Evolutionary conservation across 2,113 vertebrate genomes (phyloP).

Genomic region (Chinchilla lanigera): DNA sequence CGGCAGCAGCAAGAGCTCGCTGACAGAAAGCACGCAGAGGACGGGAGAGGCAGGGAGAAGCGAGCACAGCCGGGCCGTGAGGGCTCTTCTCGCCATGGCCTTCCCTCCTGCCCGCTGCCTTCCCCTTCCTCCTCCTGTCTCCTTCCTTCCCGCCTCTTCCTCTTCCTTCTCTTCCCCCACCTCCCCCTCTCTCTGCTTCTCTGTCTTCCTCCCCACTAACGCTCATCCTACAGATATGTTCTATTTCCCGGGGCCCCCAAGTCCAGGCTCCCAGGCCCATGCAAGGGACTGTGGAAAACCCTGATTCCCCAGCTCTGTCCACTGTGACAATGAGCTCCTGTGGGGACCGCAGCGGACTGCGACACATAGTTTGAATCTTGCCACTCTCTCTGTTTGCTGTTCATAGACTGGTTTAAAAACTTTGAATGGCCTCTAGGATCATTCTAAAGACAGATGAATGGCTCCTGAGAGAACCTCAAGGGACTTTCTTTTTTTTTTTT

Average conservation of each 20-base stretch:
- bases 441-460: constrained; percentile 5
- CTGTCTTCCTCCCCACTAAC: not conserved
- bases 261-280: not conserved
- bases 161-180: not conserved
- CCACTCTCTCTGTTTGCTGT: constrained; percentile 63
- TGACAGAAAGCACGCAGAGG: not conserved
- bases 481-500: no score
- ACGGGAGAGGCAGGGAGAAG: not conserved
- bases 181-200: not conserved
- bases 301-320: constrained; percentile 29
- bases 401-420: constrained; percentile 18
- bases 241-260: not conserved
- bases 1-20: not conserved
- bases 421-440: not conserved
- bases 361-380: constrained; percentile 19
- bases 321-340: not conserved
- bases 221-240: not conserved
- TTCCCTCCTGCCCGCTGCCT: no score
- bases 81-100: not conserved
- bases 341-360: not conserved
- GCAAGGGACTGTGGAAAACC: not conserved
- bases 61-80: not conserved
- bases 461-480: not conserved
- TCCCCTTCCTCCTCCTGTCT: no score
- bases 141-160: accelerated